Base-by-base conservation (phyloP, 2,888 invertebrate species). In the Agriopis marginaria region DNA sequence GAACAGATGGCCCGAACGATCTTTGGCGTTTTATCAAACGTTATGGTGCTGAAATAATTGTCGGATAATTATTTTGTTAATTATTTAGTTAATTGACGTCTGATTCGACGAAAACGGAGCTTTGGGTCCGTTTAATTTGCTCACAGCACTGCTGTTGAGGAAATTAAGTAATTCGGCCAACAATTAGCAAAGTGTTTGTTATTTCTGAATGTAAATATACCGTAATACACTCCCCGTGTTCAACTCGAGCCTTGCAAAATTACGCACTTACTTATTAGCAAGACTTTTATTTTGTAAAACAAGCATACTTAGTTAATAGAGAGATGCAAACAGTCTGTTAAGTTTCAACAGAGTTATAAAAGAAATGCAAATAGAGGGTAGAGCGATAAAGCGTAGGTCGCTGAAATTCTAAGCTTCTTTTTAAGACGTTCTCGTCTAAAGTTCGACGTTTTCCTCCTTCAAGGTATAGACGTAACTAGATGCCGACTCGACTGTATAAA, bases 1-100 rank as follows among this genome's bases (percentile, higher is more conserved):
- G 84, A 91, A 86, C 93, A 93, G 93, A 93, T 93, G 93, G 89
- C 91, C 83, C 74, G 76, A 89, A 88, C 82, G 85, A 83, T 83
- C 86, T 78, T 87, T 82, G 84, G 80, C 79, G 79, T 78, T 77
- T 89, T 86, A 88, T 86, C 85, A 87, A 86, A 83, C 75, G 79
- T 82, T 84, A 83, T 79, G 79, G 76, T 80, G 80, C 83, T 81
- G 77, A 85, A 90, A 89, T 91, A 85, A 88, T 88, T 86, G 83
- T 85, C 81, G 85, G 82, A 78, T 89, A 89, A 92, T 90, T 91
- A 87, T 87, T 89, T 87, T 81, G 89, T 88, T 91, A 89, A 90
- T 87, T 58, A 77, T 71, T 82, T 78, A 77, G 79, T 77, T 81
- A 80, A 85, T 78, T 77, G 79, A 70, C 71, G 74, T 73, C 71